A percentile compares a stretch with the other conserved stretches of the same genome.
These are phyloP conservation scores for Buceros bicornis DNA, from an alignment of 2,797 vertebrate genomes.

Conservation along the genomic window DNA sequence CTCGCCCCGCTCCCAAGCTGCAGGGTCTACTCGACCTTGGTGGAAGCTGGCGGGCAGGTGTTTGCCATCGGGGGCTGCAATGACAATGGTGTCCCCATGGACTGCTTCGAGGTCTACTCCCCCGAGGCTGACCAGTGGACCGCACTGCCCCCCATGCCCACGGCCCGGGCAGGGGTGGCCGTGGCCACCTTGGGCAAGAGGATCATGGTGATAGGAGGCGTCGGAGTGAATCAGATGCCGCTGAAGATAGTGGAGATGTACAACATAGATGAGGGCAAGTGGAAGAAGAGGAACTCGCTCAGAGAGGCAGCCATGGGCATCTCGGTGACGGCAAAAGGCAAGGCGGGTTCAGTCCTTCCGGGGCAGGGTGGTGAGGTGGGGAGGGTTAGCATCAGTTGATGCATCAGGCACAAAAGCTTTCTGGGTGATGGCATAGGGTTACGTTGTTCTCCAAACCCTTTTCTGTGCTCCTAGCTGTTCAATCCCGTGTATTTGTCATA, in stretches of 20 bases:
- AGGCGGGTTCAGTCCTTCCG: background rate
- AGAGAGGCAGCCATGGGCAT: slow-evolving; percentile 94
- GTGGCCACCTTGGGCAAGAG: slow-evolving; percentile 90
- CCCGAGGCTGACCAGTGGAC: slow-evolving; percentile 95
- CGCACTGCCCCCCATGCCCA: slow-evolving; percentile 89
- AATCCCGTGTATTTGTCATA: accelerated
- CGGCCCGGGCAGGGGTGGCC: slow-evolving; percentile 90
- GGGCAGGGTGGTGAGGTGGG: background rate
- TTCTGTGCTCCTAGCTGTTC: background rate
- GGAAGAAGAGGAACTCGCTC: slow-evolving; percentile 92
- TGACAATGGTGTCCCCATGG: slow-evolving; percentile 87
- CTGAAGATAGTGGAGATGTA: slow-evolving; percentile 94
- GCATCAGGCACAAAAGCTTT: background rate
- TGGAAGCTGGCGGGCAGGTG: slow-evolving; percentile 91
- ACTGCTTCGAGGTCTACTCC: slow-evolving; percentile 90
- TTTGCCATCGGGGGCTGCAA: slow-evolving; percentile 95
- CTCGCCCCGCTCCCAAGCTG: slow-evolving; percentile 89
- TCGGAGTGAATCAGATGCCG: slow-evolving; percentile 90
- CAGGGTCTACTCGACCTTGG: slow-evolving; percentile 91
- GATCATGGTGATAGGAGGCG: slow-evolving; percentile 94
- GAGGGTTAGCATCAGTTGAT: accelerated
- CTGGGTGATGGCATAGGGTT: background rate
- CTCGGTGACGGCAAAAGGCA: slow-evolving; percentile 92
- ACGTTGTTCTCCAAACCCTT: background rate
- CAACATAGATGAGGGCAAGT: slow-evolving; percentile 92